phyloP scores from a whole-genome alignment of 2,888 invertebrate species.

The Abscondita cerata region DNA sequence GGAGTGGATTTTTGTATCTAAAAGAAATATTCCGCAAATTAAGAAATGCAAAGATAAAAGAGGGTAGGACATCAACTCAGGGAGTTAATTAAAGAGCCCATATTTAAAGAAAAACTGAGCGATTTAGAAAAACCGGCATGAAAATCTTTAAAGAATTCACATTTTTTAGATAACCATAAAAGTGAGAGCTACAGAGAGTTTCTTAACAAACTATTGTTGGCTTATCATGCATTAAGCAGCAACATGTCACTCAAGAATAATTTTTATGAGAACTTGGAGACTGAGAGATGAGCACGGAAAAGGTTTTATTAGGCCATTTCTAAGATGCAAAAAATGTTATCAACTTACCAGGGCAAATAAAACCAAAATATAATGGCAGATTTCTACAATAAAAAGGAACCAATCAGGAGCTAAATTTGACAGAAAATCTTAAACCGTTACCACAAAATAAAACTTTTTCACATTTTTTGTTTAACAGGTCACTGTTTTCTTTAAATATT shows the following conservation, averaged over 20 bases:
- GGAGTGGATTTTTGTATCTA: slow-evolving; percentile 10
- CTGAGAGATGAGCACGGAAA: slow-evolving; percentile 1
- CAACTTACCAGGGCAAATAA: too few species aligned
- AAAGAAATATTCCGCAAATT: slow-evolving; percentile 1
- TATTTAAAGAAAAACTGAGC: slow-evolving; percentile 1
- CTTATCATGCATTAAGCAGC: background rate
- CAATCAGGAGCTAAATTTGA: slow-evolving; percentile 2
- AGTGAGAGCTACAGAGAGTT: slow-evolving; percentile 5
- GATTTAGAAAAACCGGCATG: slow-evolving; percentile 3
- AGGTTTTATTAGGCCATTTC: background rate
- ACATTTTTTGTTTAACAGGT: background rate
- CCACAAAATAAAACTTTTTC: background rate
- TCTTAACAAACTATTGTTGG: background rate
- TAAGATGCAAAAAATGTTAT: too few species aligned
- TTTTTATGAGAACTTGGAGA: slow-evolving; percentile 3
- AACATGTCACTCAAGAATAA: slow-evolving; percentile 8
- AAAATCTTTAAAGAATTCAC: background rate
- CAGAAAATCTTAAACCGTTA: too few species aligned
- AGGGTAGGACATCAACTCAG: slow-evolving; percentile 4
- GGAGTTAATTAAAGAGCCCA: slow-evolving; percentile 6
- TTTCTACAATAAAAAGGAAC: background rate
- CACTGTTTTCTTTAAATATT: background rate
- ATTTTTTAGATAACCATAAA: slow-evolving; percentile 11
- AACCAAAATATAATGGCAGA: too few species aligned
- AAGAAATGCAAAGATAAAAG: slow-evolving; percentile 2